Evolutionary conservation across 2,113 vertebrate genomes (phyloP), one percentile per base, ranked within the genome.

Genomic region (Poicephalus gulielmi): DNA sequence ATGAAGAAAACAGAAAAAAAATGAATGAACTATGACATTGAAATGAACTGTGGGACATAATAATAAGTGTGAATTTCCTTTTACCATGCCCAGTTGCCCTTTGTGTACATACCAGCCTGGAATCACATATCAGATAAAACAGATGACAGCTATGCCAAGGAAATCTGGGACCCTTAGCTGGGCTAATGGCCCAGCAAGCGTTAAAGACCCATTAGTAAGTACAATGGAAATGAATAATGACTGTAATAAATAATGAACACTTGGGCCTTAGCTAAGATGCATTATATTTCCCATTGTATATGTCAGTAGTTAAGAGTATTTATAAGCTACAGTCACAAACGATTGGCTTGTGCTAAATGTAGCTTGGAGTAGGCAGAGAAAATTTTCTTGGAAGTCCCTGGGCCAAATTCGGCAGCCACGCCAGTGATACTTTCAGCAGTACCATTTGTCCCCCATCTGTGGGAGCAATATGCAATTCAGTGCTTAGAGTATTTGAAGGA

Each of bases 271-370:
- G 77, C 75, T 84, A 79, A 94, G 80, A 95, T 31, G 62, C n/a
- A 68, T 87, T 93, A 79, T 73, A 92, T 86, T 94, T 92, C 90
- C 83, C 88, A 86, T 90, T 74, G 55, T 86, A 84, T 80, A 37
- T 88, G 87, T 71, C 95, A 75, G 66, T 79, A 92, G 77, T 79
- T 93, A 57, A 66, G 69, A 92, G 73, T 93, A 95, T 94, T 96
- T 93, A 95, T 93, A 96, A 96, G 90, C 90, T 90, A 71, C 60
- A 84, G 85, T 97, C 92, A 97, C 86, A 92, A 96, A 95, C 93
- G 92, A 90, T 75, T 87, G 64, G 76, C n/a, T 96, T 93, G 57
- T 78, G 93, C 88, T 95, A 96, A 93, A 97, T 95, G 94, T 78
- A 93, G 95, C 95, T 84, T 62, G 80, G 83, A 94, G 95, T 83